These are phyloP conservation scores for Microhierax caerulescens DNA, from an alignment of 2,797 vertebrate species.

Conservation along the genomic window DNA sequence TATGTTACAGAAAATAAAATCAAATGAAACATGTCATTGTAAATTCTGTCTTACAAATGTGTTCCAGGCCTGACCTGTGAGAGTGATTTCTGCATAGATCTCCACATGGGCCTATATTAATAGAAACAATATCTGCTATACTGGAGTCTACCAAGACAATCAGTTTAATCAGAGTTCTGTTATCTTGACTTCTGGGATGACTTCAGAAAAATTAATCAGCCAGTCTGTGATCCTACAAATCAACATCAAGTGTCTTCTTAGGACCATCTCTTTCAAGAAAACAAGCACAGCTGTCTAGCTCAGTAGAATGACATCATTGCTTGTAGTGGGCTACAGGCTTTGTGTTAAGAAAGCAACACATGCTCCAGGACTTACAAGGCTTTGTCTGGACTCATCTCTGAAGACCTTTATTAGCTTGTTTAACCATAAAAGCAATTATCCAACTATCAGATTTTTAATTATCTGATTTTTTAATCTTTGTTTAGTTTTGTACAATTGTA, in stretches of 20 bases:
- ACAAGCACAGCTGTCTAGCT: background rate
- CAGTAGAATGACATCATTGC: rapidly evolving
- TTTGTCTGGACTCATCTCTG: background rate
- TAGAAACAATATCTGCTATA: background rate
- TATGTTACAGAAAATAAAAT: background rate
- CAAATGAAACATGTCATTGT: background rate
- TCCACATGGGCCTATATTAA: background rate
- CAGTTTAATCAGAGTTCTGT: background rate
- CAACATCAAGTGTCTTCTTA: background rate
- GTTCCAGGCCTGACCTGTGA: background rate
- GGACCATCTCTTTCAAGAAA: background rate
- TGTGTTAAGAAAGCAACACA: background rate
- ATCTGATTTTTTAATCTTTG: background rate
- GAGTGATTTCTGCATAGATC: background rate
- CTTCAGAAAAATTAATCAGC: background rate
- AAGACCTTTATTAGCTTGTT: background rate
- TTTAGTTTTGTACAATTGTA: background rate
- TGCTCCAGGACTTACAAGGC: rapidly evolving
- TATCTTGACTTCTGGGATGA: background rate
- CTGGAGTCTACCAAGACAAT: background rate
- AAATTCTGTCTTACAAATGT: background rate
- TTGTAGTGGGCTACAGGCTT: background rate
- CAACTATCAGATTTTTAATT: background rate
- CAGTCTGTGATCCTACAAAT: background rate
- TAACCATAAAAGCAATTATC: background rate